phyloP scores from a whole-genome alignment of 2,113 vertebrate genomes.

The Chiloscyllium plagiosum region DNA sequence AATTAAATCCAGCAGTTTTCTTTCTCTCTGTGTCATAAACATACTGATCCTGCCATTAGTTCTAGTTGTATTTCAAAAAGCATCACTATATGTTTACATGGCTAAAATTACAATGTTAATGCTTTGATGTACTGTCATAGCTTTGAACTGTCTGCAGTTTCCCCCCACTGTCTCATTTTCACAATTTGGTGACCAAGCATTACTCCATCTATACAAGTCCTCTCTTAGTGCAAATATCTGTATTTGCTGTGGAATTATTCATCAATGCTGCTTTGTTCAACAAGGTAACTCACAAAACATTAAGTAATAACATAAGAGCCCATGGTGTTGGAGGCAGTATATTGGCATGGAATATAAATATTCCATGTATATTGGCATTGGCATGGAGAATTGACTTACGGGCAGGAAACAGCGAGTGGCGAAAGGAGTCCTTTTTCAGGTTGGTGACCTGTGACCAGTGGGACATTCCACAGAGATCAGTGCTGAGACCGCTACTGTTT shows the following conservation, averaged over 20 bases:
- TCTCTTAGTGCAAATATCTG: not conserved
- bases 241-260: not conserved
- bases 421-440: no score
- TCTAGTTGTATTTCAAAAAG: not conserved
- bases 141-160: not conserved
- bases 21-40: not conserved
- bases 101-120: not conserved
- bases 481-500: no score
- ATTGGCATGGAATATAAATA: no score
- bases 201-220: no score
- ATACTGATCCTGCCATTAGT: not conserved
- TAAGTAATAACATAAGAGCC: no score
- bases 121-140: not conserved
- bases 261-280: not conserved
- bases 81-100: not conserved
- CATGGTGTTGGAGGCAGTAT: no score
- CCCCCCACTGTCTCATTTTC: not conserved
- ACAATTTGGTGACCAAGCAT: not conserved
- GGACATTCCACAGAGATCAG: no score
- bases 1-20: not conserved
- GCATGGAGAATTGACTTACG: no score
- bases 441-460: no score
- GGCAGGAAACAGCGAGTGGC: no score
- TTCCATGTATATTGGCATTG: no score
- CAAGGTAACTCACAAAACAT: no score